These are phyloP conservation scores for Phasianus colchicus DNA, from an alignment of 2,113 vertebrate species.

Conservation along the genomic window DNA sequence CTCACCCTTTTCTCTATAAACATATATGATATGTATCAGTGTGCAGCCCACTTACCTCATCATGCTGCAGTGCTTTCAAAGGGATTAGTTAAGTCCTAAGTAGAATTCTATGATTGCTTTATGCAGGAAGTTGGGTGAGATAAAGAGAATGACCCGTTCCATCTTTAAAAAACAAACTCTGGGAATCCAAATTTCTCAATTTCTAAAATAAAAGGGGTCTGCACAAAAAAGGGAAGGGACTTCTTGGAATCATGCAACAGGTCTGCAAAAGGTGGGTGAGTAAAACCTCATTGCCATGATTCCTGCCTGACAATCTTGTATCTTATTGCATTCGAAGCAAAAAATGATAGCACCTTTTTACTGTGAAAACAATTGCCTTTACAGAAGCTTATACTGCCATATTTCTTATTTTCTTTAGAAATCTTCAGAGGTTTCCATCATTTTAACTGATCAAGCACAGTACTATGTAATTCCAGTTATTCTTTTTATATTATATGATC, in stretches of 20 bases:
- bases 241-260: background rate
- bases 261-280: background rate
- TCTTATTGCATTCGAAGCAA: background rate
- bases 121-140: background rate
- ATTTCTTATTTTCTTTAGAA: background rate
- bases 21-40: background rate
- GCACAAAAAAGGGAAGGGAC: background rate
- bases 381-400: background rate
- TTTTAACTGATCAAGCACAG: background rate
- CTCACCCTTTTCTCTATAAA: background rate
- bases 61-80: background rate
- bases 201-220: background rate
- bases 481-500: background rate
- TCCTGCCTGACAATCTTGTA: background rate
- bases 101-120: constrained; percentile 21
- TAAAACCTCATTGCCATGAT: background rate
- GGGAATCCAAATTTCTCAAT: background rate
- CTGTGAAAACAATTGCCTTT: background rate
- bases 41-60: background rate
- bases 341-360: background rate
- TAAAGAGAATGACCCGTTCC: background rate
- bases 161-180: background rate
- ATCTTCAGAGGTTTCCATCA: background rate
- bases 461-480: background rate
- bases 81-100: background rate